Percentiles rank a stretch among this genome's conserved stretches.
phyloP scores from a whole-genome alignment of 1,140 invertebrate genomes.

The Achroia grisella region DNA sequence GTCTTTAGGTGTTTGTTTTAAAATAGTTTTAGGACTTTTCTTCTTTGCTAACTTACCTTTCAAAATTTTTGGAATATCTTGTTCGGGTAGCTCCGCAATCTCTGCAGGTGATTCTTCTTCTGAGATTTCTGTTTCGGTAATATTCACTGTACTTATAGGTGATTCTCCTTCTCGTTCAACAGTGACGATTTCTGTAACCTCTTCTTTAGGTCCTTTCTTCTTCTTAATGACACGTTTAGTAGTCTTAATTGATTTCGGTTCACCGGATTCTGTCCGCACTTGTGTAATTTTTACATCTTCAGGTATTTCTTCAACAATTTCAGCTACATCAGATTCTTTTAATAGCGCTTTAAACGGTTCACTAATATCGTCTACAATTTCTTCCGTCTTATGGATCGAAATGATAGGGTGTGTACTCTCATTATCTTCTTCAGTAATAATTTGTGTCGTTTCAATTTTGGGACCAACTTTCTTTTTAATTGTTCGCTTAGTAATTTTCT shows the following conservation, averaged over 20 bases:
- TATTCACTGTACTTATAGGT: slow-evolving; percentile 51
- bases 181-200: slow-evolving; percentile 53
- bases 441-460: slow-evolving; percentile 38
- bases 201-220: slow-evolving; percentile 38
- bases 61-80: slow-evolving; percentile 6
- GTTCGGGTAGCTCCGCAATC: slow-evolving; percentile 12
- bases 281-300: slow-evolving; percentile 50
- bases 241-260: slow-evolving; percentile 42
- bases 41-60: slow-evolving; percentile 17
- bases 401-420: slow-evolving; percentile 21
- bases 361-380: slow-evolving; percentile 10
- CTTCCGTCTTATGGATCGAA: slow-evolving; percentile 9
- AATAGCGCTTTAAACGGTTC: slow-evolving; percentile 13
- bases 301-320: slow-evolving; percentile 40
- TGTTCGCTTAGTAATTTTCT: slow-evolving; percentile 45
- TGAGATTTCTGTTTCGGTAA: slow-evolving; percentile 21
- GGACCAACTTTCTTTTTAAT: slow-evolving; percentile 40
- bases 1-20: slow-evolving; percentile 28
- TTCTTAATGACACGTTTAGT: slow-evolving; percentile 53
- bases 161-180: slow-evolving; percentile 38
- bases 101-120: neutral
- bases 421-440: slow-evolving; percentile 38
- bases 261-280: slow-evolving; percentile 41
- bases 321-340: slow-evolving; percentile 29
- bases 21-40: slow-evolving; percentile 7